Evolutionary conservation across 2,888 invertebrate genomes (phyloP), one percentile per base, ranked within the genome.

Genomic region (Drosophila flavopinicola): DNA sequence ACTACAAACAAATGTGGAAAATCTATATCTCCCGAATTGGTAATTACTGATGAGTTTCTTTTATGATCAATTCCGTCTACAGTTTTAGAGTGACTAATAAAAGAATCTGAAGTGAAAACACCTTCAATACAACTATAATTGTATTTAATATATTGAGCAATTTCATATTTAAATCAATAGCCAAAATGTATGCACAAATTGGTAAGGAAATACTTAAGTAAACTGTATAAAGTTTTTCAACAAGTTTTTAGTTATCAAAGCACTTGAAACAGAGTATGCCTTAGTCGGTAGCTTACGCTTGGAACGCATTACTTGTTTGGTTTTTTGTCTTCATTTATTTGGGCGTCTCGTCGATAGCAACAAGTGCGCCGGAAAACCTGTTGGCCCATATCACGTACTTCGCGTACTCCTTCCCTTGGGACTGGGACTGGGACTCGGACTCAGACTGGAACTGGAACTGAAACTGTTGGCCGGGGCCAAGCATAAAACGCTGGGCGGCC

Each of bases 351-450:
- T 51, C 68, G 61, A 65, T 66, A 74, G 87, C 64, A 78, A 77
- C 87, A 83, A 87, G 83, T 83, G 83, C 87, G 85, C 75, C 66
- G 75, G 73, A 66, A 85, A 84, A 84, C 84, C 88, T 76, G 84
- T 84, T 84, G 84, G 84, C 88, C 84, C 86, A 84, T 85, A 85
- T 87, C 84, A 84, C 84, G 86, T 87, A 87, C 84, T 63, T 51
- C 57, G 60, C 56, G 63, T 30, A 41, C 60, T 63, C 63, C 76
- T 53, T 77, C 66, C 76, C 72, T 64, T 68, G 45, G 30, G 37
- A 23, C 32, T 48, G 48, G 45, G 32, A 20, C 29, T 33, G 39
- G 15, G 42, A 51, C 64, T 59, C 58, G 58, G 39, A 11, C 25
- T 11, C 24, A 13, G 30, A n/a, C 1, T 15, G 11, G 10, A 15